Base-by-base conservation (phyloP, 2,888 invertebrate genomes). In the Apomyelois bistriatella region DNA sequence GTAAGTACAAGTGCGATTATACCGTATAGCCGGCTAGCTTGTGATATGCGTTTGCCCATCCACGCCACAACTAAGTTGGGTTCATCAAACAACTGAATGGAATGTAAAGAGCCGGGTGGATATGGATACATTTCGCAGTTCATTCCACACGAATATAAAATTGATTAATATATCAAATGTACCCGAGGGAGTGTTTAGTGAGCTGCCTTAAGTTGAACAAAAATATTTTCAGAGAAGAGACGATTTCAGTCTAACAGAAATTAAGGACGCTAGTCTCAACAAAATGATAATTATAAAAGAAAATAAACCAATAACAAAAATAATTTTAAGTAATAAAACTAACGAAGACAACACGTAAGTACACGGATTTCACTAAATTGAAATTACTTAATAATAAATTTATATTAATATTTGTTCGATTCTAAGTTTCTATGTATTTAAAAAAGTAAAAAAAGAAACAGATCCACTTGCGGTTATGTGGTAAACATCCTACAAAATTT, bases 401-500 rank as follows among this genome's bases (percentile, higher is more conserved):
- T 58, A 65, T 58, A 66, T 59, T 59, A 62, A 63, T 58, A 56
- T 55, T 68, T 72, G 69, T 62, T 72, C 66, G 67, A 66, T 59
- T n/a, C n/a, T 65, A 65, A 64, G 58, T 65, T 48, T n/a, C 35
- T 48, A 48, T 38, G 15, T 49, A 35, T 36, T 43, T 59, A 75
- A 75, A 76, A 79, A 79, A 74, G 70, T 72, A 73, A 71, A 77
- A n/a, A 78, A 64, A 57, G 48, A 79, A 79, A 73, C 80, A 84
- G 74, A 83, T 82, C 82, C 81, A 80, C 79, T 70, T 79, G 74
- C 59, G 64, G 70, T 69, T 32, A 73, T 76, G 59, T 62, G 63
- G 65, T 74, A 72, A 79, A 75, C 79, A 81, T 72, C 73, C 81
- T 87, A 89, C 69, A 82, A 32, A 83, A 84, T 88, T 75, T 90